Percentiles rank a stretch among this genome's conserved stretches.
phyloP scores from a whole-genome alignment of 2,888 invertebrate genomes.

The Habrosyne pyritoides region DNA sequence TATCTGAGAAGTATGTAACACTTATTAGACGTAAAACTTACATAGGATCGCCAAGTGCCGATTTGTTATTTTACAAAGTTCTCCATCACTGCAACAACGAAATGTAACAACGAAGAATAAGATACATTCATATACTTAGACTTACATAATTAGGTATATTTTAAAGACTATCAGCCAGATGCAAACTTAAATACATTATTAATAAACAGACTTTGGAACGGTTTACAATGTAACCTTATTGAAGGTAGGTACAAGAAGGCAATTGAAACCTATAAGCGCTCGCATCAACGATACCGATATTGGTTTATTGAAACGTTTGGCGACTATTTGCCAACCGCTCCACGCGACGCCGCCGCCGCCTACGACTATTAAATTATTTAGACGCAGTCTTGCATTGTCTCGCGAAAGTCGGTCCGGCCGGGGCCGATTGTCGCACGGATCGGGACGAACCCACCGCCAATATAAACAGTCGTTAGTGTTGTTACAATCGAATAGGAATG shows the following conservation, averaged over 20 bases:
- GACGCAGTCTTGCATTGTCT: constrained; percentile 75
- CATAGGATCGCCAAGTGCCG: neutral
- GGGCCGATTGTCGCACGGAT: constrained; percentile 43
- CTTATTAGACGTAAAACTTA: neutral
- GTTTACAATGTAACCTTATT: neutral
- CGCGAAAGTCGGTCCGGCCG: constrained; percentile 64
- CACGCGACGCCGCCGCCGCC: constrained; percentile 51
- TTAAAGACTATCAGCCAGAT: neutral
- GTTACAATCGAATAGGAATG: constrained; percentile 63
- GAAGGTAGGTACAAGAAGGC: constrained; percentile 3
- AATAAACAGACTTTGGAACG: neutral
- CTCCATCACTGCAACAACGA: neutral
- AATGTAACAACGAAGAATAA: neutral
- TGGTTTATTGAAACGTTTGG: constrained; percentile 16
- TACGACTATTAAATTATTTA: constrained; percentile 79
- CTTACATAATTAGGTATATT: neutral
- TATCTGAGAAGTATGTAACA: neutral
- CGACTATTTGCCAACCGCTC: constrained; percentile 69
- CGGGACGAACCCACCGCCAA: constrained; percentile 48
- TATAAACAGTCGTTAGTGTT: constrained; percentile 77
- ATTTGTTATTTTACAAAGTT: neutral
- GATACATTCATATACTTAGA: neutral
- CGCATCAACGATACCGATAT: constrained; percentile 14
- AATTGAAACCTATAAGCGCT: constrained; percentile 19
- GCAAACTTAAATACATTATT: neutral